phyloP scores from a whole-genome alignment of 2,113 vertebrate genomes.

The human region GRCh38 chr15:25326501-25327000 shows the following conservation, averaged over 20 bases:
- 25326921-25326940: not conserved
- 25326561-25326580: not conserved
- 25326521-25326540: not conserved
- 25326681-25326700: not conserved
- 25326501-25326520: not conserved
- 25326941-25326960: not conserved
- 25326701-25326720: not conserved
- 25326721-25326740: not conserved
- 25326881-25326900: not conserved
- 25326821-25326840: not conserved
- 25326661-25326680: not conserved
- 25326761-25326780: not conserved
- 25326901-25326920: not conserved
- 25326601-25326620: not conserved
- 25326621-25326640: not conserved
- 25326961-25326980: not conserved
- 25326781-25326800: not conserved
- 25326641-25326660: not conserved
- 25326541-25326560: not conserved
- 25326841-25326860: not conserved
- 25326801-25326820: not conserved
- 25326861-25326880: not conserved
- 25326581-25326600: not conserved
- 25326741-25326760: not conserved
- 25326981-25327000: not conserved